Evolutionary conservation across 2,113 vertebrate genomes (phyloP), one percentile per base, ranked within the genome.

Genomic region (Peromyscus maniculatus): DNA sequence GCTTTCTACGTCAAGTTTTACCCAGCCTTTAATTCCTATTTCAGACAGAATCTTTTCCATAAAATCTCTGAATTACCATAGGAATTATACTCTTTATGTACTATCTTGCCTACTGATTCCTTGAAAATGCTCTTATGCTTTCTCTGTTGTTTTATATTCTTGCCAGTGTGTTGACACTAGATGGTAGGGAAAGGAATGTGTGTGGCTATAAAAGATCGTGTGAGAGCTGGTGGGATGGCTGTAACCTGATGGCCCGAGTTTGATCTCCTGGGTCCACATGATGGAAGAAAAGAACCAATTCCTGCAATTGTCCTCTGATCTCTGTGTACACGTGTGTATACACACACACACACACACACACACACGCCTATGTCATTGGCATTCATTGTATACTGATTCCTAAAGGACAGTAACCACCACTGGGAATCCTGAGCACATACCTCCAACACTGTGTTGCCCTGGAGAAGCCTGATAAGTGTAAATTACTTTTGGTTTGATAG

Each of bases 81-180:
- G 59, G 82, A 87, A 71, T 95, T 93, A n/a, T 57, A 67, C 11
- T 90, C 39, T 75, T 88, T 66, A 78, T 52, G 9, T 84, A 39
- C 69, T 74, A 13, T 17, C 9, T 87, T 78, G 46, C 19, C n/a
- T 94, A 31, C 62, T 89, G 21, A 82, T 90, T 91, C 24, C 69
- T 94, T 94, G 43, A 91, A 67, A 94, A 46, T 91, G 21, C 1
- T 46, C 24, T 83, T 39, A 55, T 5, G 43, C 26, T 67, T 92
- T 93, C 31, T 71, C 79, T 83, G 26, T 88, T 95, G 26, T 88
- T 95, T 96, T 72, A 17, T 91, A 55, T 22, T 95, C 7, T 91
- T 11, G 46, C 46, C 57, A 62, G 6, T 77, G 52, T 62, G 12
- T 28, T 64, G 55, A 21, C 64, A 39, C 66, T 74, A 43, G 36